Conservation (phyloP, 2,797 vertebrate species). For the Ctenosaura bakeri region DNA sequence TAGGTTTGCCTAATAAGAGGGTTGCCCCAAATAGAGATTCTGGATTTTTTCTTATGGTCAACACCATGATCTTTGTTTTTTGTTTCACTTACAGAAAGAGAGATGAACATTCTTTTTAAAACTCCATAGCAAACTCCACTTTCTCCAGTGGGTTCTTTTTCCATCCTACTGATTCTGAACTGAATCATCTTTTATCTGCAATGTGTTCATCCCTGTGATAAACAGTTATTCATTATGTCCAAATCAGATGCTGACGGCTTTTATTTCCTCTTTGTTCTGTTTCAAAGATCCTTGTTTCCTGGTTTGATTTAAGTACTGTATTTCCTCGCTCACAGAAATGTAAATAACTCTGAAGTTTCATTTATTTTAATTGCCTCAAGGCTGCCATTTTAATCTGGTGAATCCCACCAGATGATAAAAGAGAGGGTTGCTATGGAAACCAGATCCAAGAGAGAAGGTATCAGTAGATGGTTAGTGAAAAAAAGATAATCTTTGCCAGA, state of each 20-base stretch:
- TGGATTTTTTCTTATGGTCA: background rate
- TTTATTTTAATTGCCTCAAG: slow-evolving; percentile 77
- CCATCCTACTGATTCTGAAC: background rate
- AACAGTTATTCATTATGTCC: slow-evolving; percentile 61
- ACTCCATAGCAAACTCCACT: slow-evolving; percentile 35
- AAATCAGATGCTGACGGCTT: slow-evolving; percentile 65
- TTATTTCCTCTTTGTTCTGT: slow-evolving; percentile 71
- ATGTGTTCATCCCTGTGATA: slow-evolving; percentile 48
- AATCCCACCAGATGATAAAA: slow-evolving; percentile 75
- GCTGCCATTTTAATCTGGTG: slow-evolving; percentile 70
- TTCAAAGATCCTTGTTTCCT: slow-evolving; percentile 55
- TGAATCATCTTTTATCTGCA: slow-evolving; percentile 56
- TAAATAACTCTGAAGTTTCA: slow-evolving; percentile 73
- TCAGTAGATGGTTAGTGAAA: slow-evolving; percentile 56
- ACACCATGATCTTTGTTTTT: background rate
- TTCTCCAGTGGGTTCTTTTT: slow-evolving; percentile 47
- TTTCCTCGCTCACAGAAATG: slow-evolving; percentile 62
- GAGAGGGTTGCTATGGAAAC: slow-evolving; percentile 79
- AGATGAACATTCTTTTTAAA: background rate
- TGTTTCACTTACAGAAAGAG: background rate
- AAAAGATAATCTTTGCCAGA: slow-evolving; percentile 50
- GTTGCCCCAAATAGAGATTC: background rate
- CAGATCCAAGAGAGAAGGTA: slow-evolving; percentile 70
- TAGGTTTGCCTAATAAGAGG: background rate
- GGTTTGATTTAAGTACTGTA: slow-evolving; percentile 66